Evolutionary conservation across 2,888 invertebrate species (phyloP).

Genomic region (Philonicus albiceps): DNA sequence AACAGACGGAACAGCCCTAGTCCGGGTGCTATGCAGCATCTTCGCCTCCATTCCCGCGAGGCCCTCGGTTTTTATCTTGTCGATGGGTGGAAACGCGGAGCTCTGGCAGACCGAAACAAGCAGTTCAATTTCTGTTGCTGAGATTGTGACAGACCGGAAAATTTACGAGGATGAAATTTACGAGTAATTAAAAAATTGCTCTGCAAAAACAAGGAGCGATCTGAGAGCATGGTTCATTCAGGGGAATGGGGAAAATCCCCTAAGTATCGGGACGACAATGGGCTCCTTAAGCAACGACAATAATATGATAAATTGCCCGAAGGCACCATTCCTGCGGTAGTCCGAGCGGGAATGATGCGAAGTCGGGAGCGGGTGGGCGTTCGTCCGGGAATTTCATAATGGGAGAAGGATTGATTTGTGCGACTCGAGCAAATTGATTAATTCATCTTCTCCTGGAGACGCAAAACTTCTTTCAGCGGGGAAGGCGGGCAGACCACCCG

Average conservation of each 20-base stretch:
- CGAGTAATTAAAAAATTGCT: constrained; percentile 30
- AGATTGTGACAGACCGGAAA: constrained; percentile 26
- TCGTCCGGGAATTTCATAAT: neutral
- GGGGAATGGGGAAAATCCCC: neutral
- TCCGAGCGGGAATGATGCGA: neutral
- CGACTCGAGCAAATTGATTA: neutral
- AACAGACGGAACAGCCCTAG: neutral
- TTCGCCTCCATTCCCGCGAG: neutral
- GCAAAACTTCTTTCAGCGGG: neutral
- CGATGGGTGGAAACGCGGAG: neutral
- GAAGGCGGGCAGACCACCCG: neutral
- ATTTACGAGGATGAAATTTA: constrained; percentile 32
- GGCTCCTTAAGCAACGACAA: neutral
- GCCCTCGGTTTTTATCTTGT: neutral
- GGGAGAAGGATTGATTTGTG: neutral
- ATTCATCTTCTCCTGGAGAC: neutral
- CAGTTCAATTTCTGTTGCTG: constrained; percentile 24
- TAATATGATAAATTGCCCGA: neutral
- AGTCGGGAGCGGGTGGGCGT: neutral
- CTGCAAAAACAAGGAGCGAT: neutral
- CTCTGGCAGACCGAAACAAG: neutral
- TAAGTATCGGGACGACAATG: neutral
- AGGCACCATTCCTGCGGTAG: neutral
- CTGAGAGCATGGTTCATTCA: neutral
- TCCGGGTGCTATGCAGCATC: neutral